phyloP scores from a whole-genome alignment of 2,888 invertebrate genomes.

The Lithophane socia region DNA sequence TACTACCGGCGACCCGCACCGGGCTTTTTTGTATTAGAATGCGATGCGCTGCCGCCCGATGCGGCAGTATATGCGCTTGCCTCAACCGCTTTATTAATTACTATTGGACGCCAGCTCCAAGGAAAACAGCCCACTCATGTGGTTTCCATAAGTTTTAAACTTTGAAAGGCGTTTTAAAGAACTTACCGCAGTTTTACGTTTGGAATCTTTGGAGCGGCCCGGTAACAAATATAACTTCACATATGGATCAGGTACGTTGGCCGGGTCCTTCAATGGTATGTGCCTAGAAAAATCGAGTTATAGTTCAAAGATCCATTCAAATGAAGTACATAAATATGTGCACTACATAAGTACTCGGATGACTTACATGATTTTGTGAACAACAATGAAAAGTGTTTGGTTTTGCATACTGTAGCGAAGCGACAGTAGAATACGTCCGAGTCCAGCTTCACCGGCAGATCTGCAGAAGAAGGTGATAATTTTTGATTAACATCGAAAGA shows the following conservation, averaged over 20 bases:
- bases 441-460: conserved; percentile 93
- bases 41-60: not conserved
- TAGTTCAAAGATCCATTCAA: not conserved
- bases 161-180: conserved; percentile 37
- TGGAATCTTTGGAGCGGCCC: conserved; percentile 95
- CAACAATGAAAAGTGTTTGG: conserved; percentile 95
- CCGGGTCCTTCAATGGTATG: conserved; percentile 95
- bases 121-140: not conserved
- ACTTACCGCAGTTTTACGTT: conserved; percentile 95
- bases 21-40: not conserved
- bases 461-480: conserved; percentile 74
- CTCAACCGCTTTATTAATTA: not conserved
- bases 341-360: not conserved
- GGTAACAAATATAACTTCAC: conserved; percentile 97
- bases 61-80: not conserved
- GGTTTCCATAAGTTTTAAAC: too few species aligned
- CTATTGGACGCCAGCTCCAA: not conserved
- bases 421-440: conserved; percentile 96
- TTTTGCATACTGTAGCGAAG: conserved; percentile 96
- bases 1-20: not conserved
- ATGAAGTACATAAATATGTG: not conserved
- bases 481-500: not conserved
- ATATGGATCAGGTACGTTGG: conserved; percentile 96
- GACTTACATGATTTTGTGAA: conserved; percentile 97
- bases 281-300: conserved; percentile 88